A percentile compares a stretch with the other conserved stretches of the same genome.
phyloP scores from a whole-genome alignment of 2,113 vertebrate genomes.

The Egretta garzetta region DNA sequence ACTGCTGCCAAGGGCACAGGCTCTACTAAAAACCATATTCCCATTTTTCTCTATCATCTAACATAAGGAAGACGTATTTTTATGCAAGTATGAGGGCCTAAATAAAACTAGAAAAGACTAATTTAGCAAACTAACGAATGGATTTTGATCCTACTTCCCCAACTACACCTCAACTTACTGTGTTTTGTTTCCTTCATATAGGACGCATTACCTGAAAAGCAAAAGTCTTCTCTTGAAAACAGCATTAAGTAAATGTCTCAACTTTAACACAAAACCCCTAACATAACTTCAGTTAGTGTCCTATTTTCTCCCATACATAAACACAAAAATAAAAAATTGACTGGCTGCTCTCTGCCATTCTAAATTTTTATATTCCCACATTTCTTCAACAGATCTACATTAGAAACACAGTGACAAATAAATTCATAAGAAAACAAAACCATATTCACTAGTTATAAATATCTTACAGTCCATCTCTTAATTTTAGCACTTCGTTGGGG shows the following conservation, averaged over 20 bases:
- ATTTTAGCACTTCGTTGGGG: not conserved
- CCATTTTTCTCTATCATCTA: not conserved
- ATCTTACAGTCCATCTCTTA: not conserved
- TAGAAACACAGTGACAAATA: not conserved
- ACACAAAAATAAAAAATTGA: not conserved
- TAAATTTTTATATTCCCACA: not conserved
- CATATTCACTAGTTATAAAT: not conserved
- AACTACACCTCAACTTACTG: not conserved
- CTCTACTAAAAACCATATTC: not conserved
- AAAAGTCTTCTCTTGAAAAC: not conserved
- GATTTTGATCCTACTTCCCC: not conserved
- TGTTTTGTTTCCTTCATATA: not conserved
- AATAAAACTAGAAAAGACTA: not conserved
- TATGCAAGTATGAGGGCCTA: not conserved
- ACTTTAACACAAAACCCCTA: not conserved
- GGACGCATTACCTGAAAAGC: not conserved
- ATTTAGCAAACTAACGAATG: not conserved
- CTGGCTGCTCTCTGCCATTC: not conserved
- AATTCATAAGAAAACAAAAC: not conserved
- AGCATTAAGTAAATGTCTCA: not conserved
- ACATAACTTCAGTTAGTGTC: not conserved
- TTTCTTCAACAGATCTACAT: not conserved
- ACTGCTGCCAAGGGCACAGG: not conserved
- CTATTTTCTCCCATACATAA: not conserved
- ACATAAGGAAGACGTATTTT: not conserved